Conservation (phyloP, 2,113 vertebrate genomes). For the Plotosus lineatus region DNA sequence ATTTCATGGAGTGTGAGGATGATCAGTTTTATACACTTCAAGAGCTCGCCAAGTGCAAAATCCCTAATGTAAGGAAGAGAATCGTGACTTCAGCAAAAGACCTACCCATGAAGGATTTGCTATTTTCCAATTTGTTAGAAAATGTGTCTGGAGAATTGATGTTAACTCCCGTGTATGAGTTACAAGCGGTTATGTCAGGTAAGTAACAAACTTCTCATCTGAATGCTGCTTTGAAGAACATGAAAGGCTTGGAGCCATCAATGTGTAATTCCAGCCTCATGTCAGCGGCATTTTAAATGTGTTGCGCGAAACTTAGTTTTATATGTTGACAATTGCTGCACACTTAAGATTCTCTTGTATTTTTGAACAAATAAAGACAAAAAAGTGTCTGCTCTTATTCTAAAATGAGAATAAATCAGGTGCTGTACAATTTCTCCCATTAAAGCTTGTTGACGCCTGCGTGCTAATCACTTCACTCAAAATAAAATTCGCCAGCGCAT, state of each 20-base stretch:
- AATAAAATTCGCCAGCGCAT: too few species aligned
- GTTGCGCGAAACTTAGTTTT: too few species aligned
- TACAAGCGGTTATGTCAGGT: conserved; percentile 82
- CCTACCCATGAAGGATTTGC: conserved; percentile 55
- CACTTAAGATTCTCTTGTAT: too few species aligned
- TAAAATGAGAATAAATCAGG: too few species aligned
- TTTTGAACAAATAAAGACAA: too few species aligned
- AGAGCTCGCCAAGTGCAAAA: conserved; percentile 82
- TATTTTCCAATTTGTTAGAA: conserved; percentile 64
- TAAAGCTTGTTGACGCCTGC: too few species aligned
- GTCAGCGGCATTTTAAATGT: too few species aligned
- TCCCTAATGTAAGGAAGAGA: conserved; percentile 73
- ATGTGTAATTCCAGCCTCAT: too few species aligned
- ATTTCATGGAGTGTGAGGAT: conserved; percentile 81
- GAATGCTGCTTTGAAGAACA: not conserved
- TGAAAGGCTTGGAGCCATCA: not conserved
- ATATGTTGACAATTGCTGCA: too few species aligned
- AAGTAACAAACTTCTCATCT: conserved; percentile 61
- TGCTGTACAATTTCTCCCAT: too few species aligned
- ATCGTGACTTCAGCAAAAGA: conserved; percentile 70
- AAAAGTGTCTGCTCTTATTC: too few species aligned
- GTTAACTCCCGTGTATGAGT: conserved; percentile 79
- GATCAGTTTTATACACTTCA: conserved; percentile 81
- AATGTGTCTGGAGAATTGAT: conserved; percentile 69
- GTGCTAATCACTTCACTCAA: too few species aligned